A percentile compares a stretch with the other conserved stretches of the same genome.
Conservation (phyloP, 2,797 vertebrate species). For the Sebastes oblongus region DNA sequence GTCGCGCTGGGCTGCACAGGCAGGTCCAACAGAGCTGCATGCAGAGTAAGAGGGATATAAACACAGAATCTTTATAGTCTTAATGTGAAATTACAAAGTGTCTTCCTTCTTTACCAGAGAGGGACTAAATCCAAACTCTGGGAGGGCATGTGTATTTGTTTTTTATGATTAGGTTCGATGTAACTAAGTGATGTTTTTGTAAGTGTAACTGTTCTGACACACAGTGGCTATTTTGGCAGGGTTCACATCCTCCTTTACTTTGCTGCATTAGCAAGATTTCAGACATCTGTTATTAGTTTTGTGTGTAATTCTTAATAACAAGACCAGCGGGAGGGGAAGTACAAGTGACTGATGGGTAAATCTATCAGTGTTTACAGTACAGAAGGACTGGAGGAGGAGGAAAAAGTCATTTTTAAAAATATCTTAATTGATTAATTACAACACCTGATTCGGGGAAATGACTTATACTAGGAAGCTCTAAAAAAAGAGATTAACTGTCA, state of each 20-base stretch:
- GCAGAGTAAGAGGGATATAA: background rate
- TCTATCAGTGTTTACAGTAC: background rate
- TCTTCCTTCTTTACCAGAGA: background rate
- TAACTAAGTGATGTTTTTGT: background rate
- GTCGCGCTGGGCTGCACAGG: slow-evolving; percentile 84
- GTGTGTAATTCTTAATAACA: slow-evolving; percentile 13
- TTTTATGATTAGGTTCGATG: background rate
- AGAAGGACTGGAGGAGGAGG: background rate
- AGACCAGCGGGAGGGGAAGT: background rate
- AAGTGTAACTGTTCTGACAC: background rate
- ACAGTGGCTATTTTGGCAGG: background rate
- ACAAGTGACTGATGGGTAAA: background rate
- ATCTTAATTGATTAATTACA: background rate
- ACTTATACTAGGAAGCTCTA: background rate
- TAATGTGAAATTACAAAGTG: background rate
- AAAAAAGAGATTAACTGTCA: background rate
- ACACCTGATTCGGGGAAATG: background rate
- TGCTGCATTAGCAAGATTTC: background rate
- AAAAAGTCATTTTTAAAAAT: background rate
- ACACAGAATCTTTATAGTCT: background rate
- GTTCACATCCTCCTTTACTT: slow-evolving; percentile 5
- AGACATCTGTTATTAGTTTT: background rate
- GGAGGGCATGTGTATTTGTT: background rate
- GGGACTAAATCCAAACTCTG: background rate
- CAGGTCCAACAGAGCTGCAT: slow-evolving; percentile 67